phyloP scores from a whole-genome alignment of 2,888 invertebrate species.

The Norana najaformis region DNA sequence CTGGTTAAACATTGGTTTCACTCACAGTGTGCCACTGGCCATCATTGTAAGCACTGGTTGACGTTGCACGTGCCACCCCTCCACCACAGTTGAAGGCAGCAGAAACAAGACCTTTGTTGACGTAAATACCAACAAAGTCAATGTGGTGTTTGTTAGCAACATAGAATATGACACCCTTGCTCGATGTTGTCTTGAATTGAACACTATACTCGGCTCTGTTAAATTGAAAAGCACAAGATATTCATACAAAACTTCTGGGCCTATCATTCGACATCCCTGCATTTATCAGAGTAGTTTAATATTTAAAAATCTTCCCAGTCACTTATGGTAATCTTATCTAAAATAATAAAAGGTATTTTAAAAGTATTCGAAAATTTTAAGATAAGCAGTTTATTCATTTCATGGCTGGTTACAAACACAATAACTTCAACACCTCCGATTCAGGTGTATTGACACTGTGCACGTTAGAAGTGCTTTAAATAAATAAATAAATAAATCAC shows the following conservation, averaged over 20 bases:
- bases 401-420: too few relatives aligned
- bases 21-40: constrained; percentile 87
- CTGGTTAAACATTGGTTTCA: constrained; percentile 56
- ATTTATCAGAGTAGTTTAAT: too few relatives aligned
- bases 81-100: constrained; percentile 86
- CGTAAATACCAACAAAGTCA: constrained; percentile 86
- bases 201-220: constrained; percentile 75
- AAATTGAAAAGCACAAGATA: neutral
- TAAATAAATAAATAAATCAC: too few relatives aligned
- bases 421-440: too few relatives aligned
- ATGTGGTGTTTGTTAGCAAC: constrained; percentile 68
- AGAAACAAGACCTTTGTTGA: constrained; percentile 77
- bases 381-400: too few relatives aligned
- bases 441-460: too few relatives aligned
- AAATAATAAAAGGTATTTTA: too few relatives aligned
- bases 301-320: too few relatives aligned
- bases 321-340: too few relatives aligned
- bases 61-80: constrained; percentile 74
- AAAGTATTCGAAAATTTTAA: neutral
- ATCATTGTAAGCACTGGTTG: constrained; percentile 77
- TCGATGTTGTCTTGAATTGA: constrained; percentile 76
- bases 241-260: neutral
- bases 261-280: too few relatives aligned
- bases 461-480: too few relatives aligned
- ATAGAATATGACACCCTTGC: constrained; percentile 83